Evolutionary conservation across 2,888 invertebrate genomes (phyloP).

Genomic region (Odontocerum albicorne): DNA sequence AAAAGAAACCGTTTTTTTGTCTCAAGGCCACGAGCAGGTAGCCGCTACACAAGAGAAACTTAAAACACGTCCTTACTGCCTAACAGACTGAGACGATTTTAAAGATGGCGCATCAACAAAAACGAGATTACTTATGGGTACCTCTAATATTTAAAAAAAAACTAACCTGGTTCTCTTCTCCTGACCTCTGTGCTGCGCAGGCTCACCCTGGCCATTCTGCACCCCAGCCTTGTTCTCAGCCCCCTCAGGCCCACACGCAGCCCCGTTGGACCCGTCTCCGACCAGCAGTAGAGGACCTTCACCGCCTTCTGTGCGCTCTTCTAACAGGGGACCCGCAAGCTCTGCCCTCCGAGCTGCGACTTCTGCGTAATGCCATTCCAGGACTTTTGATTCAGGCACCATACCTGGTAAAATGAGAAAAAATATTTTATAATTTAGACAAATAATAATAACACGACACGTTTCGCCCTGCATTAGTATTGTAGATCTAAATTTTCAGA

Average conservation of each 20-base stretch:
- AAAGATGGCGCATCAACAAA: no score
- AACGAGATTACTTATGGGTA: no score
- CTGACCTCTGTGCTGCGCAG: slow-evolving; percentile 41
- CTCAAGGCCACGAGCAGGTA: no score
- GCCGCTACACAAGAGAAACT: no score
- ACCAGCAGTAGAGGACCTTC: slow-evolving; percentile 10
- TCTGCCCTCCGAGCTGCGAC: background rate
- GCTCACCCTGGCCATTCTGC: slow-evolving; percentile 4
- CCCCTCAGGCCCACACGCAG: slow-evolving; percentile 39
- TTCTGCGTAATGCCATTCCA: slow-evolving; percentile 51
- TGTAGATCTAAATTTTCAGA: no score
- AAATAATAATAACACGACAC: no score
- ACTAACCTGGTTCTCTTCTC: slow-evolving; percentile 60
- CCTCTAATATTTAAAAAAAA: slow-evolving; percentile 1
- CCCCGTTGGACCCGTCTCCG: slow-evolving; percentile 38
- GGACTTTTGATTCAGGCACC: slow-evolving; percentile 61
- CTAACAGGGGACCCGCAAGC: slow-evolving; percentile 12
- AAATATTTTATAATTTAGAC: no score
- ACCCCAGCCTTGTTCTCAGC: background rate
- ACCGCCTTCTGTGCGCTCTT: slow-evolving; percentile 40
- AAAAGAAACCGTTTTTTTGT: no score
- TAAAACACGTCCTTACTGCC: no score
- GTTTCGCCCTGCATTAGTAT: no score
- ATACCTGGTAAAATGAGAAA: no score
- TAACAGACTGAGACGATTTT: no score